These are phyloP conservation scores for Ciconia boyciana DNA, from an alignment of 2,113 vertebrate genomes.

Conservation along the genomic window DNA sequence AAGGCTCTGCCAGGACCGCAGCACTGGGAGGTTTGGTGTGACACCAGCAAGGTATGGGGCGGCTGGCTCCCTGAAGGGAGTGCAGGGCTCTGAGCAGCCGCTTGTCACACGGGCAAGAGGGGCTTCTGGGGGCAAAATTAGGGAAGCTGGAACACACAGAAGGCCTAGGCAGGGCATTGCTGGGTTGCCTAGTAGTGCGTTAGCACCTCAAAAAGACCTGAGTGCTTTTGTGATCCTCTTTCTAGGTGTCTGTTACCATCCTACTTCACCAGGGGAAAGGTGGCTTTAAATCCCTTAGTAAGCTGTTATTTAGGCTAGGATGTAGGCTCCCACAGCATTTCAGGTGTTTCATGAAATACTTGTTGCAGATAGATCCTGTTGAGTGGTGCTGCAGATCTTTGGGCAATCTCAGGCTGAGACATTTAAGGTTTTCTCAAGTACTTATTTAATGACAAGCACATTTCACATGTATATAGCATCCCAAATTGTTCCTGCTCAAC, in stretches of 20 bases:
- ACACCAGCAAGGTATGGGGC: not conserved
- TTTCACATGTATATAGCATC: not conserved
- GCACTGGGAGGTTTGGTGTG: not conserved
- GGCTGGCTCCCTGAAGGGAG: not conserved
- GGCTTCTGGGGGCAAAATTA: not conserved
- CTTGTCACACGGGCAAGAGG: fast-evolving
- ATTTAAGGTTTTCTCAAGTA: not conserved
- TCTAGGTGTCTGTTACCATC: not conserved
- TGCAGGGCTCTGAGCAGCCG: not conserved
- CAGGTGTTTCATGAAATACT: not conserved
- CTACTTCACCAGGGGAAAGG: not conserved
- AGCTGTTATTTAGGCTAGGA: not conserved
- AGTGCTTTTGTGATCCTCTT: not conserved
- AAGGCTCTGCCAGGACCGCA: not conserved
- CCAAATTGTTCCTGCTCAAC: not conserved
- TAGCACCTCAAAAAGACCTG: not conserved
- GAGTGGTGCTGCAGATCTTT: not conserved
- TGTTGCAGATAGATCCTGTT: not conserved
- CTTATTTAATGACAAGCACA: not conserved
- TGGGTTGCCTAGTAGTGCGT: not conserved
- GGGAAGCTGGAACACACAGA: not conserved
- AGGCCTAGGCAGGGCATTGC: not conserved
- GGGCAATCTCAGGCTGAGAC: not conserved
- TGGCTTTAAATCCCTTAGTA: not conserved
- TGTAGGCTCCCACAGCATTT: not conserved